Conservation (phyloP, 1,140 invertebrate species). For the Drosophila truncata region DNA sequence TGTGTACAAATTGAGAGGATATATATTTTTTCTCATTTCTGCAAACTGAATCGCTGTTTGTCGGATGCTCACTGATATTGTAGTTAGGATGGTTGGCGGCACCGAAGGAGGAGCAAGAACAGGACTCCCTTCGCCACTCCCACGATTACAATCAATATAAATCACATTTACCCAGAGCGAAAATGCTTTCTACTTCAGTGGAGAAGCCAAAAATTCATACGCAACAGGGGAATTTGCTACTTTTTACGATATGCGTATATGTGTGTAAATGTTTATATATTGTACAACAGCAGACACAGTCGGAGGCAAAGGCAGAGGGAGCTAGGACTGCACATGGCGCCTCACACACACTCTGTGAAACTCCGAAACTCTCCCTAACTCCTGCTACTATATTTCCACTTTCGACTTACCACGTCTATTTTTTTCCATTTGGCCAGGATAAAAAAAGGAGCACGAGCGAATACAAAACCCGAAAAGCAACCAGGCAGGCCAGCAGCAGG, state of each 20-base stretch:
- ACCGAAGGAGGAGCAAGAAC: neutral
- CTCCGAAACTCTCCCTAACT: constrained; percentile 18
- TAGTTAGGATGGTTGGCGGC: constrained; percentile 47
- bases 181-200: constrained; percentile 81
- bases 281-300: constrained; percentile 57
- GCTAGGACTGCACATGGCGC: constrained; percentile 33
- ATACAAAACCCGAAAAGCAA: constrained; percentile 39
- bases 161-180: constrained; percentile 84
- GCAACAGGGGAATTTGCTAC: constrained; percentile 79
- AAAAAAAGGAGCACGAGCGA: constrained; percentile 22
- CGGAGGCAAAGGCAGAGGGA: constrained; percentile 1
- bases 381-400: constrained; percentile 44
- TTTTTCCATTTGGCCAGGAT: constrained; percentile 77
- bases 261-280: constrained; percentile 63
- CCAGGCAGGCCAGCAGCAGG: constrained; percentile 20
- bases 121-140: constrained; percentile 54
- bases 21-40: constrained; percentile 54
- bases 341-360: constrained; percentile 9
- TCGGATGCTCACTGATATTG: constrained; percentile 69
- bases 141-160: constrained; percentile 84
- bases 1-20: constrained; percentile 56
- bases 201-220: constrained; percentile 82
- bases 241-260: constrained; percentile 59
- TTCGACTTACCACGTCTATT: constrained; percentile 75
- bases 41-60: constrained; percentile 63